phyloP scores from a whole-genome alignment of 2,888 invertebrate species.

The Barypeithes pellucidus region DNA sequence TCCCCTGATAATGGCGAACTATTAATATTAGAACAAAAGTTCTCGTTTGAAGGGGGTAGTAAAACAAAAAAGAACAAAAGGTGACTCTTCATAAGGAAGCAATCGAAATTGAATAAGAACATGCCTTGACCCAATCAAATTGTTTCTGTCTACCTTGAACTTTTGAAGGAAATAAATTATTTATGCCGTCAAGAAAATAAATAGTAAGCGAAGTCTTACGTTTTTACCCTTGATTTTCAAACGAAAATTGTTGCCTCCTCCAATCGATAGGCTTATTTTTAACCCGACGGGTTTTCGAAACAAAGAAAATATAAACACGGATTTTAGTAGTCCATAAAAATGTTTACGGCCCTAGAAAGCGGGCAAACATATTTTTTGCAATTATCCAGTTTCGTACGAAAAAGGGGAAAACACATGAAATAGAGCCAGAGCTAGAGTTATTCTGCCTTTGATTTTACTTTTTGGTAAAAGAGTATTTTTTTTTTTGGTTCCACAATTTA shows the following conservation, averaged over 20 bases:
- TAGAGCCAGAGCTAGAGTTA: too few relatives aligned
- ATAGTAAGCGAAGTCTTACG: constrained; percentile 22
- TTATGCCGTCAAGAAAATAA: constrained; percentile 27
- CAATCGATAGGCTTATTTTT: constrained; percentile 33
- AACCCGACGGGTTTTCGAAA: constrained; percentile 9
- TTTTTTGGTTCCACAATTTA: too few relatives aligned
- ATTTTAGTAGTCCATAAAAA: constrained; percentile 18
- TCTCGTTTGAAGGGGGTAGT: background rate
- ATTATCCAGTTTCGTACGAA: background rate
- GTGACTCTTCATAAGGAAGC: background rate
- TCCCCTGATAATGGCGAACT: too few relatives aligned
- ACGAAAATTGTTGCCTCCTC: constrained; percentile 22
- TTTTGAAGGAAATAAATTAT: constrained; percentile 38
- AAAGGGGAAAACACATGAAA: background rate
- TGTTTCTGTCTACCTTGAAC: constrained; percentile 34
- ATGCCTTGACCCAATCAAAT: constrained; percentile 22
- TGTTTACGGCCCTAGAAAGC: background rate
- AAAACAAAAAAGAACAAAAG: background rate
- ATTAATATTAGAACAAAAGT: background rate
- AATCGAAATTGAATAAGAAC: constrained; percentile 23
- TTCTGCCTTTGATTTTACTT: too few relatives aligned
- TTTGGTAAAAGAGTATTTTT: too few relatives aligned
- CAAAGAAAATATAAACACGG: constrained; percentile 22
- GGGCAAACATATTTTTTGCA: background rate
- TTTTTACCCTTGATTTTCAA: constrained; percentile 28